Percentiles rank a stretch among this genome's conserved stretches.
phyloP scores from a whole-genome alignment of 2,888 invertebrate genomes.

The Smittia sp. region DNA sequence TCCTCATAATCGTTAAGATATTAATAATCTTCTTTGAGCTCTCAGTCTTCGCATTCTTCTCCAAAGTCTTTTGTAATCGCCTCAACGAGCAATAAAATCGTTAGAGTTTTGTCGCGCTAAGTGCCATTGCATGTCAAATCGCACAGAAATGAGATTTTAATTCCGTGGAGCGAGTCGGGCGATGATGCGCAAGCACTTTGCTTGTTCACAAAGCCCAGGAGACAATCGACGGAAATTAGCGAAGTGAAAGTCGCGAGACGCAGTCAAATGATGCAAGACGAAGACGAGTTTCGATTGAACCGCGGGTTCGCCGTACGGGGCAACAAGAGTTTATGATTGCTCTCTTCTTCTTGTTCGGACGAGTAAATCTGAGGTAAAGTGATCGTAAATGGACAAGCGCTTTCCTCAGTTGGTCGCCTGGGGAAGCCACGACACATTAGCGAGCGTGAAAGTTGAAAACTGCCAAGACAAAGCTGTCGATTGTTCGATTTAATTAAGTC shows the following conservation, averaged over 20 bases:
- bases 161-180: neutral
- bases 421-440: neutral
- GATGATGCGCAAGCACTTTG: conserved; percentile 1
- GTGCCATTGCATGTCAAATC: conserved; percentile 38
- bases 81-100: conserved; percentile 7
- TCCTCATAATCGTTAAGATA: neutral
- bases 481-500: conserved; percentile 7
- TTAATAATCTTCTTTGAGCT: conserved; percentile 29
- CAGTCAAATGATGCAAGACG: neutral
- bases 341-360: neutral
- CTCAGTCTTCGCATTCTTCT: neutral
- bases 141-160: conserved; percentile 14
- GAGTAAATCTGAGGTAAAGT: neutral
- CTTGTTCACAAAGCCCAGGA: neutral
- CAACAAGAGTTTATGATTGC: too few relatives aligned
- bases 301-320: neutral
- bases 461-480: neutral
- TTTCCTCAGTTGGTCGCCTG: neutral
- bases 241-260: conserved; percentile 1
- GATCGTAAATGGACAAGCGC: neutral
- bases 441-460: neutral
- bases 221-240: conserved; percentile 14
- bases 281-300: conserved; percentile 7
- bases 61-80: conserved; percentile 5
- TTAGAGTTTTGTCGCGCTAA: conserved; percentile 29